These are phyloP conservation scores for Temnothorax longispinosus DNA, from an alignment of 1,140 invertebrate genomes.

Conservation along the genomic window DNA sequence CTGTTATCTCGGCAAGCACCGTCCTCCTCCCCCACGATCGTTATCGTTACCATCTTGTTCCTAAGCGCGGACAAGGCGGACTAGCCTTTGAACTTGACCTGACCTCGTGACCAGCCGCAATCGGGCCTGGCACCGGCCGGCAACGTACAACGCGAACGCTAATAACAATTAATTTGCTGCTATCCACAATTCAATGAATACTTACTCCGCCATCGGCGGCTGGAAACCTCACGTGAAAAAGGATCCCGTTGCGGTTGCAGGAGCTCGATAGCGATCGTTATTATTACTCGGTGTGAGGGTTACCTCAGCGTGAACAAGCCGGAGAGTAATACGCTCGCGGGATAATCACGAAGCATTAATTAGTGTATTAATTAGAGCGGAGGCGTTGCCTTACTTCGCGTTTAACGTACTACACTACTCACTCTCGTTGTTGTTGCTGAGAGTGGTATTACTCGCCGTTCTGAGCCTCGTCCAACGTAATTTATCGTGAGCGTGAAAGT, in stretches of 20 bases:
- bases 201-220: neutral
- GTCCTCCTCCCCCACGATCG: conserved; percentile 32
- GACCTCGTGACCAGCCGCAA: conserved; percentile 25
- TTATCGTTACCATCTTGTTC: conserved; percentile 66
- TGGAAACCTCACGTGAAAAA: conserved; percentile 20
- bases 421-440: conserved; percentile 4
- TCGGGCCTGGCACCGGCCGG: neutral
- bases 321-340: conserved; percentile 24
- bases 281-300: conserved; percentile 23
- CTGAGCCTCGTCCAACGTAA: neutral
- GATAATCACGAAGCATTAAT: conserved; percentile 51
- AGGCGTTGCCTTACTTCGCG: conserved; percentile 18
- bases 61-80: conserved; percentile 58
- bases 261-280: conserved; percentile 34
- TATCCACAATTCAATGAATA: conserved; percentile 54
- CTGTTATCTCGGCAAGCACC: conserved; percentile 64
- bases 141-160: conserved; percentile 11
- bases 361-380: conserved; percentile 50
- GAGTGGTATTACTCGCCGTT: neutral
- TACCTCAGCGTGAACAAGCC: conserved; percentile 14
- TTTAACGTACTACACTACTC: neutral
- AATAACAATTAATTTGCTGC: conserved; percentile 57
- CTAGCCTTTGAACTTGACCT: conserved; percentile 53
- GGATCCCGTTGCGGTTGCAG: conserved; percentile 46
- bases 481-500: conserved; percentile 40